Conservation (phyloP, 2,888 invertebrate genomes). For the Watsonalla binaria region DNA sequence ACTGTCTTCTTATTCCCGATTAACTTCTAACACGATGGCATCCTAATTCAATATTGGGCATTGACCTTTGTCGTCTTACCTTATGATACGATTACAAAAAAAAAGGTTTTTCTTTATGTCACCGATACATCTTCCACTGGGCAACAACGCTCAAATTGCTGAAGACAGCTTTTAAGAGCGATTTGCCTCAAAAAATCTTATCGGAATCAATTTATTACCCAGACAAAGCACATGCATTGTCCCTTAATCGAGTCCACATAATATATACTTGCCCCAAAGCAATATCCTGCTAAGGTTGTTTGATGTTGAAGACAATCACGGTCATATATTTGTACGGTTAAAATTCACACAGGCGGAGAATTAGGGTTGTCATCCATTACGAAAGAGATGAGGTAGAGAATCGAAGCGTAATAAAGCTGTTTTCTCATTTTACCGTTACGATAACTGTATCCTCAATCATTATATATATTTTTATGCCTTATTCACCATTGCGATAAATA, state of each 20-base stretch:
- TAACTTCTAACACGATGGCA: no score
- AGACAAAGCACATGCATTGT: not conserved
- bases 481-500: no score
- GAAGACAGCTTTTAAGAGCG: not conserved
- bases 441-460: no score
- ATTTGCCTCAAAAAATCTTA: not conserved
- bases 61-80: no score
- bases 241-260: not conserved
- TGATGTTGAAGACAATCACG: slow-evolving; percentile 24
- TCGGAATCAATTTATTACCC: not conserved
- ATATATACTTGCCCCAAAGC: not conserved
- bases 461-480: no score
- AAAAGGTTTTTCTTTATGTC: no score
- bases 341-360: slow-evolving; percentile 42
- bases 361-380: slow-evolving; percentile 30
- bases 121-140: no score
- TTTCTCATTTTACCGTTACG: no score
- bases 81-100: no score
- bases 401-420: not conserved
- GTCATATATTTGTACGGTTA: slow-evolving; percentile 39
- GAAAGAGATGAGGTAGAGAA: not conserved
- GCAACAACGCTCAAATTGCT: no score
- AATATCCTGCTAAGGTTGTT: slow-evolving; percentile 11
- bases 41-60: no score
- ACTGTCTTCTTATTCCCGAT: not conserved